Conservation (phyloP, 1,140 invertebrate genomes). For the Vollenhovia emeryi region DNA sequence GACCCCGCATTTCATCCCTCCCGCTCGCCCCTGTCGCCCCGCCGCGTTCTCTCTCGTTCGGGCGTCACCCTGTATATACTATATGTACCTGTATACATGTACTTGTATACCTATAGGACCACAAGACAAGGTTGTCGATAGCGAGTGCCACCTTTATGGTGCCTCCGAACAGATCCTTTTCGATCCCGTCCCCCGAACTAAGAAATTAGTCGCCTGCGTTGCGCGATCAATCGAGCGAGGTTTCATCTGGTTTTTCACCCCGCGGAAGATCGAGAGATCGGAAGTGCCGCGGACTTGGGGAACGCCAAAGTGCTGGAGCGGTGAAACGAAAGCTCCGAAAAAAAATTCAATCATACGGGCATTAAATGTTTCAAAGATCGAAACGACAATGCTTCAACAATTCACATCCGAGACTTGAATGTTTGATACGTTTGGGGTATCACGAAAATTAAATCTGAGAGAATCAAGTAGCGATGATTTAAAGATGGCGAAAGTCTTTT, state of each 20-base stretch:
- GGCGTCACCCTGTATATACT: slow-evolving; percentile 54
- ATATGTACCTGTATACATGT: slow-evolving; percentile 50
- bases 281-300: neutral
- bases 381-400: neutral
- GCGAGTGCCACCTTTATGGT: slow-evolving; percentile 51
- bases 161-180: slow-evolving; percentile 47
- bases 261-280: neutral
- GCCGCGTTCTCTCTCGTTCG: slow-evolving; percentile 38
- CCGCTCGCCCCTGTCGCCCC: slow-evolving; percentile 54
- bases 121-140: slow-evolving; percentile 61
- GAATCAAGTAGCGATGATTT: neutral
- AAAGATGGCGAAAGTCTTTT: neutral
- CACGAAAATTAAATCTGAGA: neutral
- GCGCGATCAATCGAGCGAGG: neutral
- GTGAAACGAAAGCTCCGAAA: neutral
- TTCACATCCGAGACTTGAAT: neutral
- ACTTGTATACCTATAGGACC: slow-evolving; percentile 51
- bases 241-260: neutral
- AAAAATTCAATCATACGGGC: neutral
- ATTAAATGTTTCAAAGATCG: neutral
- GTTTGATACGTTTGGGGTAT: neutral
- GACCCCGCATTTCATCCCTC: slow-evolving; percentile 74
- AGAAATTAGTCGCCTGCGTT: slow-evolving; percentile 21
- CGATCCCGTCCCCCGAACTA: neutral
- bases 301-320: neutral